Evolutionary conservation across 1,140 invertebrate genomes (phyloP), one percentile per base, ranked within the genome.

Genomic region (Eupeodes corollae): DNA sequence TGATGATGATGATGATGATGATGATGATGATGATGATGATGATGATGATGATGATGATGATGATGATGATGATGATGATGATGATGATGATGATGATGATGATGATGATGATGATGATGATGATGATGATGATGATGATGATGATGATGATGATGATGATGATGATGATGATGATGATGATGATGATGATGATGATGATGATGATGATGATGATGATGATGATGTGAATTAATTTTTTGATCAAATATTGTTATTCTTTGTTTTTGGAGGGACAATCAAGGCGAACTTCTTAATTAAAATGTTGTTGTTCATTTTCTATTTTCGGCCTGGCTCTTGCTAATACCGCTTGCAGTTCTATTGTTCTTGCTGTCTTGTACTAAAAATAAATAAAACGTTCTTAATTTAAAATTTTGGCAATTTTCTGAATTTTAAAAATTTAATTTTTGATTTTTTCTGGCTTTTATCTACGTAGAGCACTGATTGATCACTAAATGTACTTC

Each of bases 361-460:
- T 72, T 10, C 78, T 71, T 0, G 74, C 73, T 1, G 74, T 79
- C 55, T 80, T 78, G 62, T 75, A 79, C 78, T 80, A 59, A 38
- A 69, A 59, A 39, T 39, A 48, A 33, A 41, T n/a, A n/a, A n/a
- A n/a, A n/a, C n/a, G n/a, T n/a, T n/a, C n/a, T n/a, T n/a, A n/a
- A n/a, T n/a, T n/a, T n/a, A n/a, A n/a, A n/a, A n/a, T n/a, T n/a
- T n/a, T n/a, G n/a, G n/a, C n/a, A n/a, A n/a, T n/a, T n/a, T n/a
- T n/a, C n/a, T n/a, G n/a, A n/a, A n/a, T n/a, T n/a, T n/a, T n/a
- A n/a, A n/a, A n/a, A n/a, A n/a, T n/a, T n/a, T n/a, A n/a, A n/a
- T n/a, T n/a, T n/a, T n/a, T n/a, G n/a, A n/a, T n/a, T n/a, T n/a
- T n/a, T n/a, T n/a, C n/a, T n/a, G n/a, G n/a, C n/a, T n/a, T n/a